Evolutionary conservation across 2,797 vertebrate genomes (phyloP).

Genomic region (Amphiprion clarkii): DNA sequence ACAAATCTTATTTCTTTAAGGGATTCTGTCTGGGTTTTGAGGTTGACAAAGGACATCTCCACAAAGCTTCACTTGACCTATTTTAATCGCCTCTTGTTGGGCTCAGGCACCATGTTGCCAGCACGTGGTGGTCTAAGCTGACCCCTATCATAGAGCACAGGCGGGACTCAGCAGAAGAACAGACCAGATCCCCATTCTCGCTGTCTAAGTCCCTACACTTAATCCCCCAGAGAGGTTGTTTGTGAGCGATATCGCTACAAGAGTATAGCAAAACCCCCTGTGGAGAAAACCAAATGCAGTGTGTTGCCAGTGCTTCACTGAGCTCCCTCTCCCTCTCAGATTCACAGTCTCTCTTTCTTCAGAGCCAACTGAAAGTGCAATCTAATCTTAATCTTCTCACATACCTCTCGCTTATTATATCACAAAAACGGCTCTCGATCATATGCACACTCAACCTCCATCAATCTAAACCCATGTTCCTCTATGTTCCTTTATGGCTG

Average conservation of each 20-base stretch:
- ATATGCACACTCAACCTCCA: not conserved
- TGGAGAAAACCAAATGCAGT: slow-evolving; percentile 51
- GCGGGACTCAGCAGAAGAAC: slow-evolving; percentile 65
- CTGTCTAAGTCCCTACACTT: slow-evolving; percentile 72
- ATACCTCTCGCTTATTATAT: slow-evolving; percentile 13
- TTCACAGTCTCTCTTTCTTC: slow-evolving; percentile 3
- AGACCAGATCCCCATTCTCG: slow-evolving; percentile 59
- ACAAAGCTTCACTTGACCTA: slow-evolving; percentile 83
- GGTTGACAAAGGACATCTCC: slow-evolving; percentile 67
- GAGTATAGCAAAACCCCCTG: slow-evolving; percentile 49
- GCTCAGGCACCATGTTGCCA: slow-evolving; percentile 63
- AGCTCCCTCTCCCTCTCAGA: slow-evolving; percentile 12
- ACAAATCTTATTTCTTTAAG: slow-evolving; percentile 59
- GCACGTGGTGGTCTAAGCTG: slow-evolving; percentile 73
- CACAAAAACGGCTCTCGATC: not conserved
- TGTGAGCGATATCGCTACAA: slow-evolving; percentile 69
- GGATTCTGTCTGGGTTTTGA: slow-evolving; percentile 69
- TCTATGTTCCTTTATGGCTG: slow-evolving; percentile 10
- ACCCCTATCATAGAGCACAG: slow-evolving; percentile 71
- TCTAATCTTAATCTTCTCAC: slow-evolving; percentile 7
- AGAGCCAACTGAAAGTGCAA: not conserved
- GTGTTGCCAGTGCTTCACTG: slow-evolving; percentile 28
- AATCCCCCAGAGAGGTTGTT: slow-evolving; percentile 78
- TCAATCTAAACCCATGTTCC: slow-evolving; percentile 33
- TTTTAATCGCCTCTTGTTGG: slow-evolving; percentile 76